Base-by-base conservation (phyloP, 2,888 invertebrate species). In the Diloba caeruleocephala region DNA sequence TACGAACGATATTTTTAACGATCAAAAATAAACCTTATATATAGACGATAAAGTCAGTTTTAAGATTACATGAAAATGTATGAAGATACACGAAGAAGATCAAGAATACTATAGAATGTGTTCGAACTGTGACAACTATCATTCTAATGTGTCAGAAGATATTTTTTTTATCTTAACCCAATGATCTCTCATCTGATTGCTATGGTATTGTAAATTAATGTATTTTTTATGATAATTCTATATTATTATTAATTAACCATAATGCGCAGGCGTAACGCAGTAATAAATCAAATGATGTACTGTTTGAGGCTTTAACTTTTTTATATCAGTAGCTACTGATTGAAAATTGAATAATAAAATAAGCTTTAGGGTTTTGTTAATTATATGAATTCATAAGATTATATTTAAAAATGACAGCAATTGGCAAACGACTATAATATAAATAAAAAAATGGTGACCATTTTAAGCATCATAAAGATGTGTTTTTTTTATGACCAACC, bases 391-490 rank as follows among this genome's bases (percentile, higher is more conserved):
- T 46, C 32, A 26, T 32, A 14, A 42, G n/a, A n/a, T n/a, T n/a
- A 50, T 42, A 61, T 56, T 52, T 62, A 45, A 45, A 60, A 51
- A 68, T 70, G 64, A 70, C 70, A 71, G 67, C 71, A 71, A 31
- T 12, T 17, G 2, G 7, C 25, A 21, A 55, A 46, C 36, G 39
- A 21, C 49, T 54, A 53, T 54, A 50, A 54, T 26, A 29, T 55
- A 60, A 54, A 60, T 50, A 49, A 57, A 39, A 49, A 44, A 48
- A 34, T 1, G 52, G 45, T 52, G 49, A 56, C 51, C 38, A 52
- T 29, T 50, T 66, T 67, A 58, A 63, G 51, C 26, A 37, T 43
- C 46, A 26, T 52, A 54, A 66, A 57, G 12, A 38, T 6, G 9
- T 4, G 29, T 38, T 34, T 9, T 33, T 33, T 50, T 71, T 61